Percentiles rank a stretch among this genome's conserved stretches.
phyloP scores from a whole-genome alignment of 2,113 vertebrate species.

The cattle (Bos taurus) region DNA sequence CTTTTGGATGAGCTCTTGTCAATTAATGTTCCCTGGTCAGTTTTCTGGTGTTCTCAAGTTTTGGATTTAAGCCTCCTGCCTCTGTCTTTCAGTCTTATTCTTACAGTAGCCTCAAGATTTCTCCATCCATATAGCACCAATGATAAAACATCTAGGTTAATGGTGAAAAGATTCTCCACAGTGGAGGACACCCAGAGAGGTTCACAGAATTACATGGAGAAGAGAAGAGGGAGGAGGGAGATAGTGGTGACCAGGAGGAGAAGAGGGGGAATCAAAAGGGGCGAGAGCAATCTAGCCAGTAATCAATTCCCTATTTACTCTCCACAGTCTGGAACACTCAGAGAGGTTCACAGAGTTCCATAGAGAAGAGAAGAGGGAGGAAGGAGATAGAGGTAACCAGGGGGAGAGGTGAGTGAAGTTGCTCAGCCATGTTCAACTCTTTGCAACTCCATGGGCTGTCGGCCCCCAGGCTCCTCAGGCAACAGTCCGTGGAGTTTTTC shows the following conservation, averaged over 20 bases:
- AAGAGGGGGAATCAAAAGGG: neutral
- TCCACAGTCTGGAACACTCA: neutral
- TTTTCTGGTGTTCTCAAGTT: neutral
- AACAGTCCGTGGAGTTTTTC: accelerated
- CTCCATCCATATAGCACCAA: neutral
- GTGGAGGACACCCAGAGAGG: neutral
- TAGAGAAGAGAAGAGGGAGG: neutral
- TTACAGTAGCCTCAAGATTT: neutral
- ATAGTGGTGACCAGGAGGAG: neutral
- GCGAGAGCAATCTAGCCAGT: neutral
- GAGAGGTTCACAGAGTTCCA: neutral
- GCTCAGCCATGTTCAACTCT: too few species aligned
- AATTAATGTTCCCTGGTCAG: neutral
- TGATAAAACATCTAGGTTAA: neutral
- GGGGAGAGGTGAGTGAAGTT: neutral
- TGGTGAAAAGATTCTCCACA: neutral
- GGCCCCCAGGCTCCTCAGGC: too few species aligned
- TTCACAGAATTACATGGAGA: neutral
- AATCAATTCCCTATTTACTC: neutral
- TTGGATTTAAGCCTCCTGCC: neutral
- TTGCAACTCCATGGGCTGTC: too few species aligned
- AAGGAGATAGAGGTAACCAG: neutral
- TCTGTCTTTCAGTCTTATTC: neutral
- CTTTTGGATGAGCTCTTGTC: neutral
- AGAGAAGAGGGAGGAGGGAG: neutral